phyloP scores from a whole-genome alignment of 2,797 vertebrate genomes.

The Setipinna tenuifilis region DNA sequence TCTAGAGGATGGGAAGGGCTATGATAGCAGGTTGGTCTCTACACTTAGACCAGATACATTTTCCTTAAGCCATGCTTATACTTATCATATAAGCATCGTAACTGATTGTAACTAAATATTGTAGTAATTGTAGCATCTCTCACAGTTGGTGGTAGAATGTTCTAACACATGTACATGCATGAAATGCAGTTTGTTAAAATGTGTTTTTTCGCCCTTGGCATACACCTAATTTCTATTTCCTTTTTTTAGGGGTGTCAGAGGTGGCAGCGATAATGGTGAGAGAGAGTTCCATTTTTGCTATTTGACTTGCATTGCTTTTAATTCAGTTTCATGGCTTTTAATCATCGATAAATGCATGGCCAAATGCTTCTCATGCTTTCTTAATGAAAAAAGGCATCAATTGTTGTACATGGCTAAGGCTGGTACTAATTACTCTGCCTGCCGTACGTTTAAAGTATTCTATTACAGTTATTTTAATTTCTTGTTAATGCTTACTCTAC shows the following conservation, averaged over 20 bases:
- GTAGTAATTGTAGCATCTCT: too few relatives aligned
- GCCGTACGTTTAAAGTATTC: too few relatives aligned
- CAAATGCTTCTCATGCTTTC: constrained; percentile 32
- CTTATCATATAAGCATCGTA: too few relatives aligned
- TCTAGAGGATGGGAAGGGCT: neutral
- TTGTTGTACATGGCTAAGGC: neutral
- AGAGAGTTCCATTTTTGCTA: neutral
- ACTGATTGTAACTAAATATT: too few relatives aligned
- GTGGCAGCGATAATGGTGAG: constrained; percentile 70
- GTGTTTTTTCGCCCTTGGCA: neutral
- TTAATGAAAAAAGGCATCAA: neutral
- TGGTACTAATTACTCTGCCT: neutral
- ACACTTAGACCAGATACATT: neutral
- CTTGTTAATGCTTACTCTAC: too few relatives aligned
- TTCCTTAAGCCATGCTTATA: too few relatives aligned
- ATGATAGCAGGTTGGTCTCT: constrained; percentile 3
- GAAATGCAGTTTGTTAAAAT: too few relatives aligned
- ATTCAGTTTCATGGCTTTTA: constrained; percentile 13
- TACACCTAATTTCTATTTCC: neutral
- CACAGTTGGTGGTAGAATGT: too few relatives aligned
- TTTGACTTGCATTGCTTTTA: neutral
- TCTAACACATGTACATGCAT: too few relatives aligned
- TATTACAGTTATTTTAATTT: too few relatives aligned
- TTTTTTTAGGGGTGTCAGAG: constrained; percentile 59
- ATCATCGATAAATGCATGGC: constrained; percentile 54